Percentiles rank a stretch among this genome's conserved stretches.
Evolutionary conservation across 2,797 vertebrate genomes (phyloP).

Genomic region (Echeneis naucrates): DNA sequence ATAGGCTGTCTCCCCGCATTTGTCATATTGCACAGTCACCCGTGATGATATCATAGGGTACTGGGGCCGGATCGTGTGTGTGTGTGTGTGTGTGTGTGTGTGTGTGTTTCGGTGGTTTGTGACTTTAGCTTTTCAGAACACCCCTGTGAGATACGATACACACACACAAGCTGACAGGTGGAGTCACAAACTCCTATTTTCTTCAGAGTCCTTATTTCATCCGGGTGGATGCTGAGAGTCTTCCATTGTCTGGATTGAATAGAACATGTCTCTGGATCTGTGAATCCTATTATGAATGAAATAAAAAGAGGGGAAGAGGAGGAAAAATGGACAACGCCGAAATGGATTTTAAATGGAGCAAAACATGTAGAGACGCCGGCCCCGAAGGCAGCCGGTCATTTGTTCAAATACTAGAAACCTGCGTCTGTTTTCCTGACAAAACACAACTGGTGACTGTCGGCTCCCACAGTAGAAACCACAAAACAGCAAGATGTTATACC

Average conservation of each 20-base stretch:
- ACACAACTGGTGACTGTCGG: background rate
- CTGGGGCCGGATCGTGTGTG: background rate
- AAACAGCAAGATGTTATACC: background rate
- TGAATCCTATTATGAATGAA: conserved; percentile 67
- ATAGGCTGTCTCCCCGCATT: conserved; percentile 66
- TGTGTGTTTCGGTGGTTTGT: background rate
- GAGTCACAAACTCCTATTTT: conserved; percentile 55
- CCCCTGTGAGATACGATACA: conserved; percentile 28
- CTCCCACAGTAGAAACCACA: background rate
- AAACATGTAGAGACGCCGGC: conserved; percentile 2
- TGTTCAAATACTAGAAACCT: conserved; percentile 12
- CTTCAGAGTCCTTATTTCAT: conserved; percentile 49
- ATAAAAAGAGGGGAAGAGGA: conserved; percentile 50
- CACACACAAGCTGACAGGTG: conserved; percentile 16
- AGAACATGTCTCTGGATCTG: conserved; percentile 64
- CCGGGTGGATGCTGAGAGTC: conserved; percentile 56
- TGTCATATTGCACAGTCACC: conserved; percentile 69
- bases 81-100: conserved; percentile 16
- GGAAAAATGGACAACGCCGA: conserved; percentile 11
- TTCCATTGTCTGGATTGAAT: conserved; percentile 65
- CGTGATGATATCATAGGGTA: conserved; percentile 57
- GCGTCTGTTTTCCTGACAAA: background rate
- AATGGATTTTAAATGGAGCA: conserved; percentile 52
- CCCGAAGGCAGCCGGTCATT: background rate
- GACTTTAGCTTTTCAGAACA: conserved; percentile 36